Percentiles rank a stretch among this genome's conserved stretches.
phyloP scores from a whole-genome alignment of 2,888 invertebrate genomes.

The Orchesellides sinensis region DNA sequence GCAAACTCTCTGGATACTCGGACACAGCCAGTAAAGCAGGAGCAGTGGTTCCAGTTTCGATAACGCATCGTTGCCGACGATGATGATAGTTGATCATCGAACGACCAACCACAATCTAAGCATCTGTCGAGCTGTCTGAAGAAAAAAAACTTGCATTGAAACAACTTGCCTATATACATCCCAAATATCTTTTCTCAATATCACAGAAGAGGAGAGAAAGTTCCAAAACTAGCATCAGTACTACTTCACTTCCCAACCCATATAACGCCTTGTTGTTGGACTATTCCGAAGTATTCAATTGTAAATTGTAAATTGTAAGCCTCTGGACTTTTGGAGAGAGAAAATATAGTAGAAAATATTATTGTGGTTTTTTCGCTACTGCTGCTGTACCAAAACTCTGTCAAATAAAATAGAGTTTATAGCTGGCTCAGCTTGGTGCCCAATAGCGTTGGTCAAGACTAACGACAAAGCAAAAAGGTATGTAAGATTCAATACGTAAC shows the following conservation, averaged over 20 bases:
- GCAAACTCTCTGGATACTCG: slow-evolving; percentile 57
- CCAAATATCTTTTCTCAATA: not conserved
- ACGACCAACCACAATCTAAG: slow-evolving; percentile 8
- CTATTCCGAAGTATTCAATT: not conserved
- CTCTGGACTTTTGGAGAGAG: not conserved
- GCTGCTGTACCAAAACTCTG: not conserved
- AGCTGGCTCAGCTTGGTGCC: slow-evolving; percentile 1
- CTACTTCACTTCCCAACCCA: no score
- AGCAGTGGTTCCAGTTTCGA: slow-evolving; percentile 15
- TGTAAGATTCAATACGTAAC: slow-evolving; percentile 1
- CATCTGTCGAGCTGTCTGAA: not conserved
- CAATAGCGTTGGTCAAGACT: slow-evolving; percentile 41
- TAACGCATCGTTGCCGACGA: slow-evolving; percentile 40
- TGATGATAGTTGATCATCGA: slow-evolving; percentile 39
- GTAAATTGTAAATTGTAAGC: no score
- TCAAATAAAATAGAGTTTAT: slow-evolving; percentile 16
- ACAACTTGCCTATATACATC: no score
- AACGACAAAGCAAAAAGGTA: no score
- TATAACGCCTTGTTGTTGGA: no score
- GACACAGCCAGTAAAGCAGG: slow-evolving; percentile 60
- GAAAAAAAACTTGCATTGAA: no score
- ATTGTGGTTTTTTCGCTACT: not conserved
- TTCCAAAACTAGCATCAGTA: no score
- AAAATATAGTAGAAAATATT: not conserved
- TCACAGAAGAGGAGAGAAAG: no score